These are phyloP conservation scores for Chymomyza amoena DNA, from an alignment of 2,888 invertebrate species.

Conservation along the genomic window DNA sequence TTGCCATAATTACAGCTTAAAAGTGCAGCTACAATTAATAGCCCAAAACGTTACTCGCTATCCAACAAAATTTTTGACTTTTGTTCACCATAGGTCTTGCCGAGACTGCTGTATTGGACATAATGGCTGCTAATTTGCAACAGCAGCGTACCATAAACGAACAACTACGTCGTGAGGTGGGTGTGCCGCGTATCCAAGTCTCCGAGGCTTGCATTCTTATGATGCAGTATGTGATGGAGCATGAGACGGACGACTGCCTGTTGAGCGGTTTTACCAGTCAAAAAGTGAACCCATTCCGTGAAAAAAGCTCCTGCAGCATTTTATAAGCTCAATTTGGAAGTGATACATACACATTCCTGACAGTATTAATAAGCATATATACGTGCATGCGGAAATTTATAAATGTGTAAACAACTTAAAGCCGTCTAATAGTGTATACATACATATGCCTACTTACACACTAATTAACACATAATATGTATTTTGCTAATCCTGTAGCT, in stretches of 20 bases:
- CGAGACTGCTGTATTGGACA: conserved; percentile 93
- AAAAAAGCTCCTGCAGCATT: conserved; percentile 92
- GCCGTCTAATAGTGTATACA: conserved; percentile 58
- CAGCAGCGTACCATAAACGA: conserved; percentile 94
- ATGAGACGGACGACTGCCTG: conserved; percentile 95
- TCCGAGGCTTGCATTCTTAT: conserved; percentile 95
- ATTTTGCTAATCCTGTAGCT: conserved; percentile 68
- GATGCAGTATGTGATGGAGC: conserved; percentile 93
- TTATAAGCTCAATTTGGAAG: conserved; percentile 81
- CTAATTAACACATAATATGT: conserved; percentile 39
- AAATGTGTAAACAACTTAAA: conserved; percentile 34
- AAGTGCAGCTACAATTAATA: conserved; percentile 6
- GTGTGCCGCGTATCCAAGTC: conserved; percentile 86
- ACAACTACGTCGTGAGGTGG: conserved; percentile 94
- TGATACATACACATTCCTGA: conserved; percentile 47
- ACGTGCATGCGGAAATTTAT: not conserved
- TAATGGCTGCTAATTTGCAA: conserved; percentile 95
- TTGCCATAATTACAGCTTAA: not conserved
- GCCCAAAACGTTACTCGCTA: not conserved
- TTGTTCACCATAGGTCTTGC: conserved; percentile 79
- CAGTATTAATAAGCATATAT: conserved; percentile 45
- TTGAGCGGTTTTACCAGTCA: conserved; percentile 96
- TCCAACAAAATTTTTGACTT: not conserved
- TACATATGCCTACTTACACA: conserved; percentile 14
- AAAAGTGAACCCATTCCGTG: conserved; percentile 96